Base-by-base conservation (phyloP, 1,140 invertebrate species). In the Agrypnia vestita region DNA sequence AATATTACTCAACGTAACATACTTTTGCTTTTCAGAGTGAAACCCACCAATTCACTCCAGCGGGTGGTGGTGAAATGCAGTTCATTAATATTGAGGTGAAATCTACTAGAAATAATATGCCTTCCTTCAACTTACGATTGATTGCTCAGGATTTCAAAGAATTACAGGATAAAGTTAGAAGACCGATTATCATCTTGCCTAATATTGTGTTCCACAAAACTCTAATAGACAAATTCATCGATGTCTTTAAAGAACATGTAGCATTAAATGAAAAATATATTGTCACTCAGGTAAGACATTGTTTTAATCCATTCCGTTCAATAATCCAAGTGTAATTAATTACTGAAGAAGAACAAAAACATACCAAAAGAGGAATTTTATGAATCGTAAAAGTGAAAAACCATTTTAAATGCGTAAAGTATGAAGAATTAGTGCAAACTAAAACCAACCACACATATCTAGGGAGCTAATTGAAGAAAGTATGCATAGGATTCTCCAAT, bases 11-110 rank as follows among this genome's bases (percentile, higher is more conserved):
- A 17, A 61, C 3, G 1, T 44, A 62, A 62, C 47, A 47, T 77
- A 47, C 71, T 73, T 81, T n/a, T 75, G 74, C 19, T 49, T 83
- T 85, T 47, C 80, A 91, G 92, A 92, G 93, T 67, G 95, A 96
- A 85, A 93, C 93, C 17, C 95, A 96, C 85, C 85, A 91, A 3
- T 90, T 94, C 49, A 92, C 93, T 73, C 82, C 86, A 84, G 88
- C 91, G 1, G 87, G 92, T 73, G 90, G 93, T 84, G 91, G 91
- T 81, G 91, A 92, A 84, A 88, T 94, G 9, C 95, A 97, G 85
- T 97, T 93, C 87, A 90, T 97, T 4, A 96, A 94, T 85, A 96
- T 97, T 79, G 91, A 94, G 86, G 95, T 96, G 0, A 93, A 92
- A 77, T 92, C 94, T 15, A 91, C 88, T 71, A 88, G 92, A 13